Percentiles rank a stretch among this genome's conserved stretches.
These are phyloP conservation scores for Drosophila subobscura DNA, from an alignment of 1,140 invertebrate genomes.

Conservation along the genomic window DNA sequence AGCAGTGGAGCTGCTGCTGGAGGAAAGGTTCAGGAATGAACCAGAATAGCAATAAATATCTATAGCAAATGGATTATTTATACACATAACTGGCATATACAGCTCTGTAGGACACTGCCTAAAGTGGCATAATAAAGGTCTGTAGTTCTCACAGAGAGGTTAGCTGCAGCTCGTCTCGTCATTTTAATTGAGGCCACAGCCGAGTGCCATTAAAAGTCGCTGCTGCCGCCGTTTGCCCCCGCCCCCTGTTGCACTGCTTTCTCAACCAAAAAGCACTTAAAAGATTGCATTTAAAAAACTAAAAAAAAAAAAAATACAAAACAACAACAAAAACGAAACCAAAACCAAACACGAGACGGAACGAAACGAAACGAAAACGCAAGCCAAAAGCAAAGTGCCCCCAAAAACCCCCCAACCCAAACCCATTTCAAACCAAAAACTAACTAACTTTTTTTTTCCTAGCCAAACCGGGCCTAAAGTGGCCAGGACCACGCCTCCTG, in stretches of 20 bases:
- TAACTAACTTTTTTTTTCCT: constrained; percentile 55
- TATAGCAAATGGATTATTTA: neutral
- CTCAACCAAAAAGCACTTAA: constrained; percentile 73
- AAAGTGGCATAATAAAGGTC: too few species aligned
- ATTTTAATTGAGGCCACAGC: constrained; percentile 63
- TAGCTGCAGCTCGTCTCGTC: constrained; percentile 32
- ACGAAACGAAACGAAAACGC: constrained; percentile 20
- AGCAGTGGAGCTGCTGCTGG: too few species aligned
- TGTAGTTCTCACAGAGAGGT: too few species aligned
- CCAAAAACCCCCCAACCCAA: neutral
- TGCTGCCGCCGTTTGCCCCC: constrained; percentile 26
- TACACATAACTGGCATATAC: too few species aligned
- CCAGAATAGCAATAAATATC: too few species aligned
- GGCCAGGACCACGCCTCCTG: constrained; percentile 15
- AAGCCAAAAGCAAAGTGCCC: constrained; percentile 28
- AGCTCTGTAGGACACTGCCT: too few species aligned
- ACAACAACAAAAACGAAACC: constrained; percentile 29
- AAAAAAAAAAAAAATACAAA: constrained; percentile 19
- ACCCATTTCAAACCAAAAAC: constrained; percentile 26
- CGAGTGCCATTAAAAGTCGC: constrained; percentile 66
- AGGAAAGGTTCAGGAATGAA: too few species aligned
- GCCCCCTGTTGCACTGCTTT: constrained; percentile 28
- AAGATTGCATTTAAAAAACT: constrained; percentile 72
- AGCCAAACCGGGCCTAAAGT: constrained; percentile 40
- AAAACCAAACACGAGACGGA: constrained; percentile 64